These are phyloP conservation scores for Bergia sp. DNA, from an alignment of 92 coral and sea anemone species.

Conservation along the genomic window DNA sequence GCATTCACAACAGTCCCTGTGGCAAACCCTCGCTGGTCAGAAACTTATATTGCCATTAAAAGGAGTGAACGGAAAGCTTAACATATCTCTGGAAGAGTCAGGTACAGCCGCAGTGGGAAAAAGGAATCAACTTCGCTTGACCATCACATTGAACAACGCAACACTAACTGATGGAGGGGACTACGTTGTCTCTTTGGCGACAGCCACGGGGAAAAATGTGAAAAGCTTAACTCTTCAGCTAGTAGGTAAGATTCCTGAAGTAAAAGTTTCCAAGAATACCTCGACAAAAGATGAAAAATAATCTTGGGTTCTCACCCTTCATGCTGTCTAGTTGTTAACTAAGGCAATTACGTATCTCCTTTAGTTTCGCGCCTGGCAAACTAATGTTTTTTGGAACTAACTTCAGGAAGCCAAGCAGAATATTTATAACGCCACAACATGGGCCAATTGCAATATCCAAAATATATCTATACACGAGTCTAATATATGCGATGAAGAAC, in stretches of 20 bases:
- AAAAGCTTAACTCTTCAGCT: background rate
- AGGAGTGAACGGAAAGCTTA: background rate
- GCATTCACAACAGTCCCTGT: background rate
- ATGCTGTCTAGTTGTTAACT: background rate
- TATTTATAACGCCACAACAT: no score
- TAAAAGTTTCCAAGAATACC: background rate
- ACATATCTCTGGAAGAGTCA: background rate
- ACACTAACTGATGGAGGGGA: background rate
- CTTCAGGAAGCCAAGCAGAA: no score
- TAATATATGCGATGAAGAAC: background rate
- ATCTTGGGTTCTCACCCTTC: no score
- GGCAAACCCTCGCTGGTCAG: constrained; percentile 21
- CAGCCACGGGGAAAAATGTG: background rate
- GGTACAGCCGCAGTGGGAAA: background rate
- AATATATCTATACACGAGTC: no score
- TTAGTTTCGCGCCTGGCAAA: no score
- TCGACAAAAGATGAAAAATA: background rate
- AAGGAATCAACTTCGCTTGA: constrained; percentile 4
- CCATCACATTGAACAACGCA: constrained; percentile 3
- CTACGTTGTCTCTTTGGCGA: constrained; percentile 2
- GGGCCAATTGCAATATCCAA: no score
- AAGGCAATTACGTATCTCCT: no score
- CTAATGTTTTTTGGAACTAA: no score
- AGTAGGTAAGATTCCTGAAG: background rate
- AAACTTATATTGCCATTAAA: background rate